phyloP scores from a whole-genome alignment of 2,113 vertebrate species.

The Haemorhous mexicanus region DNA sequence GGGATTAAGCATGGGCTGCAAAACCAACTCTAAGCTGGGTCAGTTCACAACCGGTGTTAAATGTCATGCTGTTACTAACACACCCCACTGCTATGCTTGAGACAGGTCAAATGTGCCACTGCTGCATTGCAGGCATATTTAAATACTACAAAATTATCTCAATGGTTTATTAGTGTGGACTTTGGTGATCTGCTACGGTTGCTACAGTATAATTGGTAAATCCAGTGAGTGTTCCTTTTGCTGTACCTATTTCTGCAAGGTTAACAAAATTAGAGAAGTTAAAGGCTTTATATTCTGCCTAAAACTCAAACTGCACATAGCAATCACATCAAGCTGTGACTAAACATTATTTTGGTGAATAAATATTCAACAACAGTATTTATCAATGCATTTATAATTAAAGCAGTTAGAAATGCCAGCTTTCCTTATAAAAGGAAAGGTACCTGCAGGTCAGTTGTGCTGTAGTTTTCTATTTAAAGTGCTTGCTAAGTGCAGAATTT shows the following conservation, averaged over 20 bases:
- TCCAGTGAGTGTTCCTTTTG: not conserved
- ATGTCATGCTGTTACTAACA: not conserved
- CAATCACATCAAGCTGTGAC: not conserved
- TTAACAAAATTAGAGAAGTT: not conserved
- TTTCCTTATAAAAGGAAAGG: not conserved
- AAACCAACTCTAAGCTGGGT: not conserved
- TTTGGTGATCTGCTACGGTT: not conserved
- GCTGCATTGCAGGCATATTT: conserved; percentile 12
- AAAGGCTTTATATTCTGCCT: not conserved
- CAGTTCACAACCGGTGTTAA: conserved; percentile 21
- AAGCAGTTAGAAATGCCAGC: not conserved
- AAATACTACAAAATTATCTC: not conserved
- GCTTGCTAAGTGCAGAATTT: conserved; percentile 25
- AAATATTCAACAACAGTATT: not conserved
- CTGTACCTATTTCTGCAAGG: not conserved
- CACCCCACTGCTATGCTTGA: not conserved
- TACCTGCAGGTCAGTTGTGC: conserved; percentile 32
- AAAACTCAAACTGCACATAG: not conserved
- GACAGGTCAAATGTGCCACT: not conserved
- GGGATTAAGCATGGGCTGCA: conserved; percentile 12
- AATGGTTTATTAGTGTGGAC: not conserved
- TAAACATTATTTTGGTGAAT: not conserved
- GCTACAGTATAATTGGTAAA: not conserved
- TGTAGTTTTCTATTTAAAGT: conserved; percentile 57
- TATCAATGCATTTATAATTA: not conserved